phyloP scores from a whole-genome alignment of 2,113 vertebrate species.

The Nibea albiflora region DNA sequence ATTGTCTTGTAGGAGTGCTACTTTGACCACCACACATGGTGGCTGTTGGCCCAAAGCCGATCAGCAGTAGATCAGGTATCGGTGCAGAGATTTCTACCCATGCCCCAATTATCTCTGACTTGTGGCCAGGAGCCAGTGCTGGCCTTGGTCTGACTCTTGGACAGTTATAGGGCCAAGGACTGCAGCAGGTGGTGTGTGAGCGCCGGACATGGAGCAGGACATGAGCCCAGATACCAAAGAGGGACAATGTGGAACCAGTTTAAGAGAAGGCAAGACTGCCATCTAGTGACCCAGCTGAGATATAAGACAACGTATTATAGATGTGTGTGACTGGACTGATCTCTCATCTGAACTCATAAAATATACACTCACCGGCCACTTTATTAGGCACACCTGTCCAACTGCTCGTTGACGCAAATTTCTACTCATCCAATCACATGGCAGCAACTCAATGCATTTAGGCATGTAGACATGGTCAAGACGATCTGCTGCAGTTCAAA shows the following conservation, averaged over 20 bases:
- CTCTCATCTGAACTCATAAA: neutral
- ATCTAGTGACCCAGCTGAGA: conserved; percentile 50
- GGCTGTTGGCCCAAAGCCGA: neutral
- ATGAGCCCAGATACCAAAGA: neutral
- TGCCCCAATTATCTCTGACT: conserved; percentile 15
- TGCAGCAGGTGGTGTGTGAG: conserved; percentile 56
- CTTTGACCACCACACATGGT: neutral
- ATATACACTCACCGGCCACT: too few relatives aligned
- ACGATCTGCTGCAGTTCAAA: too few relatives aligned
- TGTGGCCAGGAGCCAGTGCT: conserved; percentile 6
- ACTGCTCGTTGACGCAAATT: too few relatives aligned
- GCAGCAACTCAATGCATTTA: too few relatives aligned
- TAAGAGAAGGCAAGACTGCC: conserved; percentile 63
- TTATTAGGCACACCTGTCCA: too few relatives aligned
- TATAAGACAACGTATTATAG: neutral
- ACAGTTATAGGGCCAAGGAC: conserved; percentile 23
- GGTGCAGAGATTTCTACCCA: conserved; percentile 1
- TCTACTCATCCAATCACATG: too few relatives aligned
- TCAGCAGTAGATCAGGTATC: conserved; percentile 11
- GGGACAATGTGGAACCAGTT: neutral
- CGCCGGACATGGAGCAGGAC: conserved; percentile 9
- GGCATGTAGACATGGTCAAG: too few relatives aligned
- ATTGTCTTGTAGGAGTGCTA: neutral
- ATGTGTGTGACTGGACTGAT: neutral
- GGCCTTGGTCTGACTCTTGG: neutral